Evolutionary conservation across 2,113 vertebrate species (phyloP), one percentile per base, ranked within the genome.

Genomic region (Oreochromis niloticus): DNA sequence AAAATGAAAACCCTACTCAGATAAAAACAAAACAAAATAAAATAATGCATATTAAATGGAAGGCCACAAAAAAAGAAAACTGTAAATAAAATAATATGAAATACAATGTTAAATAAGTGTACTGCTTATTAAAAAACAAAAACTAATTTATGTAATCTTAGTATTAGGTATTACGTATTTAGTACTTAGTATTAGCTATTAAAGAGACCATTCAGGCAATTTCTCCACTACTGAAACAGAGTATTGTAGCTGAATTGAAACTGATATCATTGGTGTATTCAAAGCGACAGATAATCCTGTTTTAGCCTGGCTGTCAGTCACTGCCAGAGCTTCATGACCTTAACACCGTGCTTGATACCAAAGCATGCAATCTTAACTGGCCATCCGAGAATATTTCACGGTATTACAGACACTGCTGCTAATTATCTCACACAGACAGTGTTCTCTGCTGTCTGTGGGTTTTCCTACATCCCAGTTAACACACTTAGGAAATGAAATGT

Each of bases 361-460:
- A 75, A 92, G 83, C 43, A 81, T 46, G 82, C 4, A 27, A 59
- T 83, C n/a, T 82, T 85, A 88, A 88, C 86, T 84, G 87, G 87
- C 55, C 54, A 63, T 90, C 19, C 12, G 16, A 80, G 32, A 41
- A 43, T 36, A 55, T 92, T 85, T 80, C 48, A 59, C 36, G 4
- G 48, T 80, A 81, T 84, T 54, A 80, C 19, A 81, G 56, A 85
- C 80, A 36, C 30, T 39, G 46, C 54, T 91, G 19, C 46, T 83
- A 56, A 88, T 81, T 85, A 84, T 86, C 71, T 79, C 81, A 59
- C 73, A 84, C 80, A 48, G 63, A 84, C 80, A 57, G 16, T 52
- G 6, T 41, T 54, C 43, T 73, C 56, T 68, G 61, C 81, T 41
- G 75, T 80, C 63, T 89, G 48, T 52, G 36, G 43, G 80, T 16